These are phyloP conservation scores for Cheumatopsyche charites DNA, from an alignment of 1,140 invertebrate genomes.

Conservation along the genomic window DNA sequence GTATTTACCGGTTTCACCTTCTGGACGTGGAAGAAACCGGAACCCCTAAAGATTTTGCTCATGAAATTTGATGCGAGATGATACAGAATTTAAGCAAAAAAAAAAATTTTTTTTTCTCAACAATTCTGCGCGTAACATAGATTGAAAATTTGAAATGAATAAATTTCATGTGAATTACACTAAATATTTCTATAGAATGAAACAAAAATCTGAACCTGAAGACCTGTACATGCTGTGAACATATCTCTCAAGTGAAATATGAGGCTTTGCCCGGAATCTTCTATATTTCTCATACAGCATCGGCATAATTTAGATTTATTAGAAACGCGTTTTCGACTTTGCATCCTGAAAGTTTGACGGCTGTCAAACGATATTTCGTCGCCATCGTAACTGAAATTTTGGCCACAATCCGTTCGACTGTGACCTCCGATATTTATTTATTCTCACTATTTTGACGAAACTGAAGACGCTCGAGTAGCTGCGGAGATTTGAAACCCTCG, in stretches of 20 bases:
- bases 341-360: neutral
- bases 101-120: no score
- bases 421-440: no score
- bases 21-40: no score
- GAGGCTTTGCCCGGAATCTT: neutral
- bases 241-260: neutral
- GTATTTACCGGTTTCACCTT: no score
- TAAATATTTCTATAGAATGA: neutral
- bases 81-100: no score
- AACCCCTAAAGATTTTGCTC: no score
- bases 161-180: neutral
- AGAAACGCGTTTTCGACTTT: neutral
- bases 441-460: no score
- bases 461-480: no score
- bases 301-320: neutral
- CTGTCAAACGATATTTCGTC: neutral
- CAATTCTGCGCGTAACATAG: no score
- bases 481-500: no score
- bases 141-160: neutral
- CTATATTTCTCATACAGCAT: neutral
- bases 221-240: conserved; percentile 18
- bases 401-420: neutral
- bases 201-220: conserved; percentile 3
- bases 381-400: neutral
- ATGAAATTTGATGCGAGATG: no score